Conservation (phyloP, 2,888 invertebrate genomes). For the Sarcophaga subvicina region DNA sequence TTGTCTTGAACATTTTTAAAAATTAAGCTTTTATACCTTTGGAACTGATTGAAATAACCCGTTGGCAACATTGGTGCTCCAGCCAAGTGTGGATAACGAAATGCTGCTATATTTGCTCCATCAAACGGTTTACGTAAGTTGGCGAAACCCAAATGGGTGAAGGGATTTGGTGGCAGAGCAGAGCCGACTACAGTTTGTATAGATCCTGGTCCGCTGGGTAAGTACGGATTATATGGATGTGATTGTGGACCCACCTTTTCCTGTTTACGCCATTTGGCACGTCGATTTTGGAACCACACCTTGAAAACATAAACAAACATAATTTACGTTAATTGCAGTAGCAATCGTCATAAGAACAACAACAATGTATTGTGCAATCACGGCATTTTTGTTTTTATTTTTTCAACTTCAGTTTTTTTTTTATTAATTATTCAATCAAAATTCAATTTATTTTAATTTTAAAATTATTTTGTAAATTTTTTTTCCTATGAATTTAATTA, state of each 20-base stretch:
- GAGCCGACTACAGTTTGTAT: constrained; percentile 88
- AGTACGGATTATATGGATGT: constrained; percentile 94
- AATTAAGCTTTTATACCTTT: constrained; percentile 78
- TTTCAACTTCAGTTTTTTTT: no score
- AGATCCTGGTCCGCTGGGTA: constrained; percentile 86
- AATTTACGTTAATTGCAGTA: no score
- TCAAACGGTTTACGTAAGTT: constrained; percentile 89
- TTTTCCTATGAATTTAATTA: constrained; percentile 71
- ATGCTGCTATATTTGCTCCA: constrained; percentile 85
- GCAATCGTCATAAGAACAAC: constrained; percentile 11
- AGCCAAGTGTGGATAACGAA: constrained; percentile 86
- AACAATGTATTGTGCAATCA: not conserved
- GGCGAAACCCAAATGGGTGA: constrained; percentile 88
- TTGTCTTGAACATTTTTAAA: not conserved
- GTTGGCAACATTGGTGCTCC: constrained; percentile 83
- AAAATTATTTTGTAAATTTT: constrained; percentile 67
- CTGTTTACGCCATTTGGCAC: constrained; percentile 96
- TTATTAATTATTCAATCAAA: no score
- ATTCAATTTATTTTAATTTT: constrained; percentile 42
- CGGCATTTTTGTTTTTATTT: no score
- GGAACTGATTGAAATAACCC: constrained; percentile 84
- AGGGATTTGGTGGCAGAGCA: constrained; percentile 90
- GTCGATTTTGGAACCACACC: constrained; percentile 97
- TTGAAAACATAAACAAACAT: constrained; percentile 80
- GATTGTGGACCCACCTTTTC: constrained; percentile 95